Percentiles rank a stretch among this genome's conserved stretches.
Conservation (phyloP, 64 coral and sea anemone genomes). For the Stichodactyla helianthus region DNA sequence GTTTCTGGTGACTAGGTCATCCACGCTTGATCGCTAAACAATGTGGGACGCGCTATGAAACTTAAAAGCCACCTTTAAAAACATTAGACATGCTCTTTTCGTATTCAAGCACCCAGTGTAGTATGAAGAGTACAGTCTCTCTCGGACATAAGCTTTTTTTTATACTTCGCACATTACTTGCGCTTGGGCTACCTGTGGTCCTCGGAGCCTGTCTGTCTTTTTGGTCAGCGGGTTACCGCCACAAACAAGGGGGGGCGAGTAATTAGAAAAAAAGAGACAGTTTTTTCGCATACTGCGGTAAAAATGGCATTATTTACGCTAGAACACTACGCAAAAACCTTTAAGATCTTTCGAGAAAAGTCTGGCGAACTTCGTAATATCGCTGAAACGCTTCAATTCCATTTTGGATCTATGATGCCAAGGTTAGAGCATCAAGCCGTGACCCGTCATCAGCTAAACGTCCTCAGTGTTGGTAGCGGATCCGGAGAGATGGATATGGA, state of each 20-base stretch:
- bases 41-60: too few relatives aligned
- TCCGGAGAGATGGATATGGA: constrained; percentile 18
- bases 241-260: too few relatives aligned
- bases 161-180: too few relatives aligned
- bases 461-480: constrained; percentile 28
- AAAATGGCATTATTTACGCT: neutral
- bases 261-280: too few relatives aligned
- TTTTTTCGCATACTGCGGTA: neutral
- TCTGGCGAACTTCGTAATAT: neutral
- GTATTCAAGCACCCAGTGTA: constrained; percentile 49
- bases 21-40: too few relatives aligned
- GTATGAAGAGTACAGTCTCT: constrained; percentile 34
- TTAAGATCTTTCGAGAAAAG: neutral
- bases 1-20: too few relatives aligned
- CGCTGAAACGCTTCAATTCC: neutral
- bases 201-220: too few relatives aligned
- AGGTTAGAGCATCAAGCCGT: neutral
- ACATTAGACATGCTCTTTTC: neutral
- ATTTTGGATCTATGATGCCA: neutral
- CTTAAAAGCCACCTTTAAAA: neutral
- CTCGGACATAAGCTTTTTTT: neutral
- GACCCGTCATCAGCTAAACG: neutral
- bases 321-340: neutral
- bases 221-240: too few relatives aligned
- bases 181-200: too few relatives aligned